These are phyloP conservation scores for Columba janthina DNA, from an alignment of 2,113 vertebrate genomes.

Conservation along the genomic window DNA sequence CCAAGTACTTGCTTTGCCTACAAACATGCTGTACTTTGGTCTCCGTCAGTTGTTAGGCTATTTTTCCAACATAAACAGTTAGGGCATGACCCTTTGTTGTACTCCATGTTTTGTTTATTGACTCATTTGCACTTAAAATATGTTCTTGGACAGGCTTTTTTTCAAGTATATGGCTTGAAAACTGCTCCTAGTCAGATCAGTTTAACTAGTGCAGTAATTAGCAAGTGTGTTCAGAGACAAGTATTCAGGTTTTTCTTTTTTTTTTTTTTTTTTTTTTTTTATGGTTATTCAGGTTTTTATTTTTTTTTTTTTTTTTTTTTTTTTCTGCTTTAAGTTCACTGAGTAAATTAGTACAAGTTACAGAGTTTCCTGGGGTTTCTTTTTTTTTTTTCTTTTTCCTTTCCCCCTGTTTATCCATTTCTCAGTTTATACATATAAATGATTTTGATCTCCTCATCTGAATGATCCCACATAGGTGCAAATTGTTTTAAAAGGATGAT, in stretches of 20 bases:
- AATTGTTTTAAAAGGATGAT: not conserved
- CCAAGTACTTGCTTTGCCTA: not conserved
- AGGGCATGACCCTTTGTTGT: not conserved
- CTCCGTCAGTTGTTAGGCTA: not conserved
- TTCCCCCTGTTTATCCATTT: not conserved
- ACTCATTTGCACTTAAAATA: constrained; percentile 16
- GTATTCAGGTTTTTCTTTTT: not conserved
- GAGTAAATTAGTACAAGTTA: not conserved
- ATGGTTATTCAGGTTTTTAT: not conserved
- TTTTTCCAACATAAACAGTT: constrained; percentile 15
- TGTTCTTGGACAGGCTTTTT: not conserved
- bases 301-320: not conserved
- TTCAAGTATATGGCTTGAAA: not conserved
- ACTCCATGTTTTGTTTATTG: not conserved
- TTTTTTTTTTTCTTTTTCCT: not conserved
- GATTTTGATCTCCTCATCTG: not conserved
- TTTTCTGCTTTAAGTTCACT: not conserved
- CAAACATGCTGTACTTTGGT: not conserved
- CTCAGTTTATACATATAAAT: not conserved
- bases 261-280: not conserved
- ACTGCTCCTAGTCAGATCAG: not conserved
- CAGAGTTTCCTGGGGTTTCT: not conserved
- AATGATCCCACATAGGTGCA: not conserved
- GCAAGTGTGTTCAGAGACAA: not conserved
- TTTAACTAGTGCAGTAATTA: not conserved